phyloP scores from a whole-genome alignment of 2,888 invertebrate species.

The Allygus modestus region DNA sequence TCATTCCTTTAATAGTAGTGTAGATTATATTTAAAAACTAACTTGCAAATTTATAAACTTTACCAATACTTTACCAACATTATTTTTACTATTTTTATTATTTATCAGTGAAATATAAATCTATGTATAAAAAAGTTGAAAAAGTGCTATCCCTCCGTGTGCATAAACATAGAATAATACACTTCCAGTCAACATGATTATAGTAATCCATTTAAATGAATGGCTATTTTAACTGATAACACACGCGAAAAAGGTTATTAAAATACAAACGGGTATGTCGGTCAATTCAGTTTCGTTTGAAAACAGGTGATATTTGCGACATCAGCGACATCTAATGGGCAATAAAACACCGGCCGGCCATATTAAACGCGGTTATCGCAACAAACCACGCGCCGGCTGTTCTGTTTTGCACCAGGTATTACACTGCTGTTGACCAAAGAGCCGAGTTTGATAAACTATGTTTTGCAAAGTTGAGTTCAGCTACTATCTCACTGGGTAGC shows the following conservation, averaged over 20 bases:
- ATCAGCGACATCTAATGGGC: slow-evolving; percentile 48
- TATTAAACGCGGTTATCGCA: slow-evolving; percentile 19
- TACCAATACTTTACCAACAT: too few species aligned
- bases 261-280: background rate
- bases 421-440: background rate
- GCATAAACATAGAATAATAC: too few species aligned
- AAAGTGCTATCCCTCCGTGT: too few species aligned
- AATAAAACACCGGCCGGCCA: slow-evolving; percentile 46
- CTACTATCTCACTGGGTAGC: background rate
- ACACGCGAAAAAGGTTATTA: slow-evolving; percentile 6
- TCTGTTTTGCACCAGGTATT: background rate
- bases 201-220: too few species aligned
- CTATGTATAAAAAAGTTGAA: too few species aligned
- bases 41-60: too few species aligned
- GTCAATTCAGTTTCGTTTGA: too few species aligned
- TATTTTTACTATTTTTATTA: too few species aligned
- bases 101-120: too few species aligned
- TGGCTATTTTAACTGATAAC: background rate
- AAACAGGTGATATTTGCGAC: slow-evolving; percentile 41
- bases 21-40: too few species aligned
- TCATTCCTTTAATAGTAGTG: too few species aligned
- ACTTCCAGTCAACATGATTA: too few species aligned
- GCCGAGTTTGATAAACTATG: background rate
- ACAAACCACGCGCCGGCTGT: background rate
- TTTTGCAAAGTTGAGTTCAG: background rate